Evolutionary conservation across 2,797 vertebrate genomes (phyloP).

Genomic region (Thunnus albacares): DNA sequence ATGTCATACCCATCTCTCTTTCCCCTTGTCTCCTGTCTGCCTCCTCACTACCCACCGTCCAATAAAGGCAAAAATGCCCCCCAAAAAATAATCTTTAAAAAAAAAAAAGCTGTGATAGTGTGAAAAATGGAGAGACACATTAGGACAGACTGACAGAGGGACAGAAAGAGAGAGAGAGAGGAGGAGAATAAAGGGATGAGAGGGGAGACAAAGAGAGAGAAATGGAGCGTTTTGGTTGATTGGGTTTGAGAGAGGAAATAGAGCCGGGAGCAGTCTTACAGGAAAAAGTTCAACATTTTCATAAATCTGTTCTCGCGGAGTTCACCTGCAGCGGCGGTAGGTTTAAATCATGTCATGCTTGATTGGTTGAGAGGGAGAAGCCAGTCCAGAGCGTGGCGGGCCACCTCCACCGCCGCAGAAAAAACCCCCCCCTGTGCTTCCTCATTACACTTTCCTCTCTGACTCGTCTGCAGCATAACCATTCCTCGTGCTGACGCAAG

Average conservation of each 20-base stretch:
- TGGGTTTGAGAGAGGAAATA: constrained; percentile 68
- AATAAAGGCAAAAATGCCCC: no score
- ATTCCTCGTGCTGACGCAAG: constrained; percentile 69
- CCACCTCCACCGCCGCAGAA: constrained; percentile 26
- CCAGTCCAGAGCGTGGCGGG: constrained; percentile 18
- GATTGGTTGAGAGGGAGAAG: constrained; percentile 62
- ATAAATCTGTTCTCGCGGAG: constrained; percentile 62
- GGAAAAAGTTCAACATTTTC: constrained; percentile 70
- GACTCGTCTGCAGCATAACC: constrained; percentile 53
- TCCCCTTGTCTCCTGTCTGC: no score
- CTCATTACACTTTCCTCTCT: constrained; percentile 70
- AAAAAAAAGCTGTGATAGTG: constrained; percentile 38
- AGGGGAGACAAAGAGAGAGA: constrained; percentile 50
- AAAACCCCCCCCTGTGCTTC: constrained; percentile 45
- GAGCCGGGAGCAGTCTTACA: constrained; percentile 57
- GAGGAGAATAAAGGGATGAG: constrained; percentile 12
- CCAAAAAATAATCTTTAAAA: no score
- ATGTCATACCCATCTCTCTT: no score
- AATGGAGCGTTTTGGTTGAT: constrained; percentile 60
- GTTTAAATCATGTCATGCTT: constrained; percentile 62
- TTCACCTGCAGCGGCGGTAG: constrained; percentile 52
- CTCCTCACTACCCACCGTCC: no score
- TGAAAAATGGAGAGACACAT: constrained; percentile 33
- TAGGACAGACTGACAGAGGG: constrained; percentile 5
- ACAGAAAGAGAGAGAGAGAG: neutral